phyloP scores from a whole-genome alignment of 2,888 invertebrate species.

The Girardia tigrina region DNA sequence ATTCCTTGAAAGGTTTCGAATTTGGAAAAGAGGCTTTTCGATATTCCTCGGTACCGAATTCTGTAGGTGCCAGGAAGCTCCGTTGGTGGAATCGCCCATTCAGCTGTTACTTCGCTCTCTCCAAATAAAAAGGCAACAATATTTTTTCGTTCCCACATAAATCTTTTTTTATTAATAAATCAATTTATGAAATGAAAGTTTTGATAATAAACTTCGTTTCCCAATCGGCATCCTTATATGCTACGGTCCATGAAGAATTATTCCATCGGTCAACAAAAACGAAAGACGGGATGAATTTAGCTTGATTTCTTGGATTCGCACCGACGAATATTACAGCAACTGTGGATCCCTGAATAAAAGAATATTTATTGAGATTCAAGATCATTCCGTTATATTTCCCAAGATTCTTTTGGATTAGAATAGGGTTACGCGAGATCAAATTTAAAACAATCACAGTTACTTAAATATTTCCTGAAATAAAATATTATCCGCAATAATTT shows the following conservation, averaged over 20 bases:
- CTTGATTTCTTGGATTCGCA: background rate
- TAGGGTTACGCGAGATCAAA: too few species aligned
- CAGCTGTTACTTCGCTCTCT: background rate
- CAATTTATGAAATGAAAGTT: background rate
- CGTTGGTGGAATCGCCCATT: background rate
- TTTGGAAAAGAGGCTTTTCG: background rate
- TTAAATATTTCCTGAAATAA: too few species aligned
- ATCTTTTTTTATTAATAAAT: background rate
- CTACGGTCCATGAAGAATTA: background rate
- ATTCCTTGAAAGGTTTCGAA: background rate
- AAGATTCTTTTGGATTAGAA: too few species aligned
- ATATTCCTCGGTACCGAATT: background rate
- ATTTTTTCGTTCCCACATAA: background rate
- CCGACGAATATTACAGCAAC: background rate
- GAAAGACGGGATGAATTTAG: background rate
- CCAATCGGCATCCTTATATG: background rate
- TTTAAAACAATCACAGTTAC: too few species aligned
- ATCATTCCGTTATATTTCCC: too few species aligned
- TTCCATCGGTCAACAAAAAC: background rate
- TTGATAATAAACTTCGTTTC: background rate
- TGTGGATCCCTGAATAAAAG: background rate
- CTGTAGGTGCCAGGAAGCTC: background rate
- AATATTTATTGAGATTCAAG: too few species aligned
- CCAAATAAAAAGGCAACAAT: background rate
- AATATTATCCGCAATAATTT: too few species aligned